Evolutionary conservation across 2,797 vertebrate genomes (phyloP).

Genomic region (Enteromius anoplus): DNA sequence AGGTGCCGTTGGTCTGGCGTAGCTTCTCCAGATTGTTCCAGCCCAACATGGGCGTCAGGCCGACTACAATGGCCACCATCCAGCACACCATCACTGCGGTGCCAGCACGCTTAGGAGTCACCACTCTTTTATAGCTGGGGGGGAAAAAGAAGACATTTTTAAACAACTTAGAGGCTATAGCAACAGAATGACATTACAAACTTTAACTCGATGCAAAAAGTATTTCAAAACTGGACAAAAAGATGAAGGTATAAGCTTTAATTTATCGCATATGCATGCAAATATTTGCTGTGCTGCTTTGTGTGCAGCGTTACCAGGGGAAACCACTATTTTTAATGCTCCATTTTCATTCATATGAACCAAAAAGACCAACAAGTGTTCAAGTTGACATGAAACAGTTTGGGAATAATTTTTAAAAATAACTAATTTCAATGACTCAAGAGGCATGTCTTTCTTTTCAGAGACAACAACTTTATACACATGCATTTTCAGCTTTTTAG

Average conservation of each 20-base stretch:
- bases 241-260: not conserved
- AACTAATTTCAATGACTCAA: too few species aligned
- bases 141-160: not conserved
- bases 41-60: slow-evolving; percentile 94
- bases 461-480: too few species aligned
- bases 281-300: not conserved
- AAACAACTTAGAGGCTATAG: not conserved
- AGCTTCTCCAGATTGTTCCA: slow-evolving; percentile 90
- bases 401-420: too few species aligned
- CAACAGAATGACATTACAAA: not conserved
- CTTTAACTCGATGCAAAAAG: too few species aligned
- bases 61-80: slow-evolving; percentile 89
- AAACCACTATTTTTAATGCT: too few species aligned
- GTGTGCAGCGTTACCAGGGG: too few species aligned
- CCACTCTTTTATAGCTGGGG: slow-evolving; percentile 89
- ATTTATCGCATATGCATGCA: not conserved
- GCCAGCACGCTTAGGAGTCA: slow-evolving; percentile 86
- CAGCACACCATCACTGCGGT: slow-evolving; percentile 90
- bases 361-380: too few species aligned
- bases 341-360: too few species aligned
- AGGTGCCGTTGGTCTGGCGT: slow-evolving; percentile 72
- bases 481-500: too few species aligned
- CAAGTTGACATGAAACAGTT: too few species aligned
- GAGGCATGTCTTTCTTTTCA: too few species aligned
- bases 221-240: not conserved